Evolutionary conservation across 2,797 vertebrate genomes (phyloP).

Genomic region (Podarcis siculus): DNA sequence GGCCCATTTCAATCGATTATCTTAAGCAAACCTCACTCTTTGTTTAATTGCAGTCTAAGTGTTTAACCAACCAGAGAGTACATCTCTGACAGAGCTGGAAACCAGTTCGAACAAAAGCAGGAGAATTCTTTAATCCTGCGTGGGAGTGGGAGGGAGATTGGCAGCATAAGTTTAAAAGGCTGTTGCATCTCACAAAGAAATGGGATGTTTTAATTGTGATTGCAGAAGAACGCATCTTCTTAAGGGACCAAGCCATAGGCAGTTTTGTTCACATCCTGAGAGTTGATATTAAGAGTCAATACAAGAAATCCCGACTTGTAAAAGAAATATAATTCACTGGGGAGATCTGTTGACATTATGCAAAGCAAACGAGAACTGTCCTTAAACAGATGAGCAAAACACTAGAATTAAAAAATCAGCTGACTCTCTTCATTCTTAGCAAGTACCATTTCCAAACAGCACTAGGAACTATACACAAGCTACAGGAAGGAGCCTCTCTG

Average conservation of each 20-base stretch:
- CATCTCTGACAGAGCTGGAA: background rate
- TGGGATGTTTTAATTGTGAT: slow-evolving; percentile 25
- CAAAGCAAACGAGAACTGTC: slow-evolving; percentile 62
- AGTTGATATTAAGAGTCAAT: slow-evolving; percentile 54
- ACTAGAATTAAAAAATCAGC: slow-evolving; percentile 67
- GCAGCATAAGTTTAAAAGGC: background rate
- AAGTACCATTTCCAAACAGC: slow-evolving; percentile 65
- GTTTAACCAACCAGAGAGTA: background rate
- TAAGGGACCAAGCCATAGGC: slow-evolving; percentile 43
- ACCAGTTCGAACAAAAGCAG: background rate
- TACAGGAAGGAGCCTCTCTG: slow-evolving; percentile 28
- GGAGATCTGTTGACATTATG: slow-evolving; percentile 63
- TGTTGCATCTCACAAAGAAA: background rate
- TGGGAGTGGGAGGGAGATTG: background rate
- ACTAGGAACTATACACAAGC: slow-evolving; percentile 68
- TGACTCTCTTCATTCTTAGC: slow-evolving; percentile 44
- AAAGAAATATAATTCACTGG: slow-evolving; percentile 58
- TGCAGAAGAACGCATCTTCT: slow-evolving; percentile 37
- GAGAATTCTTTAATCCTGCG: background rate
- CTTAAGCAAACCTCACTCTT: background rate
- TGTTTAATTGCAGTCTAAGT: background rate
- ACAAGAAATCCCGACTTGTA: slow-evolving; percentile 56
- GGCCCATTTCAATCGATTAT: background rate
- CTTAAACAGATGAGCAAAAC: slow-evolving; percentile 66
- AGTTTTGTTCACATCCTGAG: slow-evolving; percentile 50